Evolutionary conservation across 2,113 vertebrate species (phyloP).

Genomic region (Labrus mixtus): DNA sequence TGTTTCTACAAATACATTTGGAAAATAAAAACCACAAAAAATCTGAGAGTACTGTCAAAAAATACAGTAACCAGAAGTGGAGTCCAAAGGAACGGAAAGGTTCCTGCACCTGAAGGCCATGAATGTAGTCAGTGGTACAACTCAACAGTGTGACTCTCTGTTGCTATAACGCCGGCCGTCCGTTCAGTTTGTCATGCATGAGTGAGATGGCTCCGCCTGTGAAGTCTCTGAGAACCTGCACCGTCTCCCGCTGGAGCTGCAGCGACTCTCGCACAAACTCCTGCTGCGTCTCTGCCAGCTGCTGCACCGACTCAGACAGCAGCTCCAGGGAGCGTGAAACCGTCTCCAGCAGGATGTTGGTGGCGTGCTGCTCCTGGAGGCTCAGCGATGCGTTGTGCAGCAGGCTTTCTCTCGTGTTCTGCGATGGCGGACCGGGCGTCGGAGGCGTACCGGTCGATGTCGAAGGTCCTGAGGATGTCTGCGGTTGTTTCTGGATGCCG

Average conservation of each 20-base stretch:
- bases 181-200: conserved; percentile 86
- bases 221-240: conserved; percentile 84
- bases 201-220: conserved; percentile 80
- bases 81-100: conserved; percentile 34
- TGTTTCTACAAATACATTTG: conserved; percentile 46
- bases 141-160: neutral
- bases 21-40: conserved; percentile 54
- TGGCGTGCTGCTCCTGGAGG: conserved; percentile 84
- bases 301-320: conserved; percentile 84
- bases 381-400: conserved; percentile 77
- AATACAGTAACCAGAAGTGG: conserved; percentile 49
- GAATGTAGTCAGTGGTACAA: conserved; percentile 47
- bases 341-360: conserved; percentile 81
- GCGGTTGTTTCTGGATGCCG: conserved; percentile 60
- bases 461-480: conserved; percentile 6
- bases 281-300: conserved; percentile 85
- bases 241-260: conserved; percentile 83
- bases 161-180: conserved; percentile 79
- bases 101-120: conserved; percentile 53
- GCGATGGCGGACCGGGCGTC: neutral
- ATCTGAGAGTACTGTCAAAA: conserved; percentile 56
- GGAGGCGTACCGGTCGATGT: conserved; percentile 3
- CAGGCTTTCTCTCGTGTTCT: conserved; percentile 59
- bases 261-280: conserved; percentile 84
- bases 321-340: conserved; percentile 85